Evolutionary conservation across 2,888 invertebrate species (phyloP).

Genomic region (Bugulina stolonifera): DNA sequence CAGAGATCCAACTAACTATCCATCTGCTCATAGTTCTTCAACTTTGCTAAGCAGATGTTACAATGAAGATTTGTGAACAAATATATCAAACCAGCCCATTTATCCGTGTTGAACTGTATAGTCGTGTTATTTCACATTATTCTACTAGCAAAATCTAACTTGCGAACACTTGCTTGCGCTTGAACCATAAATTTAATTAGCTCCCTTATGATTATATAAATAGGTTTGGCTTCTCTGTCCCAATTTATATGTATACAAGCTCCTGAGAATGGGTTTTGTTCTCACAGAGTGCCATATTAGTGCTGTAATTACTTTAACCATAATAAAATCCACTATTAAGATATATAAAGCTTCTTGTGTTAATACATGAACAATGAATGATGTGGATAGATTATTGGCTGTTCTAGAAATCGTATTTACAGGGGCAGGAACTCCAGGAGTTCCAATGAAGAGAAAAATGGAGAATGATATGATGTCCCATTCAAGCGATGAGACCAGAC

Average conservation of each 20-base stretch:
- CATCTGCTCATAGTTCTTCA: too few relatives aligned
- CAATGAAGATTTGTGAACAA: too few relatives aligned
- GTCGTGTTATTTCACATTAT: too few relatives aligned
- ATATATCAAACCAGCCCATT: too few relatives aligned
- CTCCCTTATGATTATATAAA: not conserved
- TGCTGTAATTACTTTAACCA: slow-evolving; percentile 13
- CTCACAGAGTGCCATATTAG: not conserved
- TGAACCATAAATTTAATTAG: not conserved
- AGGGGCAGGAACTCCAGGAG: not conserved
- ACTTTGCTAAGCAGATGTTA: too few relatives aligned
- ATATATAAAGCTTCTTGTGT: too few relatives aligned
- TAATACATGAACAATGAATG: too few relatives aligned
- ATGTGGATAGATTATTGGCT: slow-evolving; percentile 2
- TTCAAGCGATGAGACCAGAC: slow-evolving; percentile 27
- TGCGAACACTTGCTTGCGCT: too few relatives aligned
- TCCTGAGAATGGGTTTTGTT: slow-evolving; percentile 7
- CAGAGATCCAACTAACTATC: too few relatives aligned
- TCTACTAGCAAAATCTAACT: too few relatives aligned
- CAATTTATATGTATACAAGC: not conserved
- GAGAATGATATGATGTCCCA: slow-evolving; percentile 25
- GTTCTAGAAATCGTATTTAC: not conserved
- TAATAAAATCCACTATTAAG: too few relatives aligned
- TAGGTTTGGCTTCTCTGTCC: not conserved
- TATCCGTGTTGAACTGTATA: too few relatives aligned
- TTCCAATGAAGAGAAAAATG: slow-evolving; percentile 16